Conservation (phyloP, 2,888 invertebrate species). For the Phengaris arion region DNA sequence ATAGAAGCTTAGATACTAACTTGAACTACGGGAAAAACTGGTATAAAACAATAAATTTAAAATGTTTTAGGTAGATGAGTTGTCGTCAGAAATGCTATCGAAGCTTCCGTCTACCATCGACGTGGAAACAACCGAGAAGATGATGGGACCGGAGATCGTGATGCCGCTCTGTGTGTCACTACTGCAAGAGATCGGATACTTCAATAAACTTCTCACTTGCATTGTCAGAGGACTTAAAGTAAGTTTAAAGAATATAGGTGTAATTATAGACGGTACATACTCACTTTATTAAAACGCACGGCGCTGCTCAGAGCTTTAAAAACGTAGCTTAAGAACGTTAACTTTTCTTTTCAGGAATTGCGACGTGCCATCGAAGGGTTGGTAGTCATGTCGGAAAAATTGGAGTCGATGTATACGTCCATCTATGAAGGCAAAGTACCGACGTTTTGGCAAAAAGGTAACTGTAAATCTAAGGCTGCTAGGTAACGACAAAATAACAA, state of each 20-base stretch:
- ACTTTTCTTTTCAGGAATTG: constrained; percentile 72
- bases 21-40: no score
- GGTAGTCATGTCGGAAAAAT: constrained; percentile 90
- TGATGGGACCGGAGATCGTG: constrained; percentile 84
- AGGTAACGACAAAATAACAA: not conserved
- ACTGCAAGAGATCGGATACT: constrained; percentile 85
- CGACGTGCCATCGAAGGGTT: constrained; percentile 91
- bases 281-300: no score
- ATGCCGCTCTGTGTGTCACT: constrained; percentile 91
- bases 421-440: constrained; percentile 91
- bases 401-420: constrained; percentile 89
- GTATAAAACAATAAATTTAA: no score
- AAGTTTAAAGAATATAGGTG: not conserved
- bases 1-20: no score
- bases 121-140: constrained; percentile 85
- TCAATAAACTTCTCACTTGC: constrained; percentile 57
- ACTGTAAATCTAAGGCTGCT: constrained; percentile 31
- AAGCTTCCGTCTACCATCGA: constrained; percentile 88
- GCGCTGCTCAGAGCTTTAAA: not conserved
- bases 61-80: constrained; percentile 61
- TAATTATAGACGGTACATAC: no score
- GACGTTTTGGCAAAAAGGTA: constrained; percentile 83
- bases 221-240: constrained; percentile 64
- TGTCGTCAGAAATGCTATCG: constrained; percentile 84
- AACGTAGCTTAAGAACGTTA: no score